A percentile compares a stretch with the other conserved stretches of the same genome.
These are phyloP conservation scores for Stercorarius parasiticus DNA, from an alignment of 2,113 vertebrate genomes.

Conservation along the genomic window DNA sequence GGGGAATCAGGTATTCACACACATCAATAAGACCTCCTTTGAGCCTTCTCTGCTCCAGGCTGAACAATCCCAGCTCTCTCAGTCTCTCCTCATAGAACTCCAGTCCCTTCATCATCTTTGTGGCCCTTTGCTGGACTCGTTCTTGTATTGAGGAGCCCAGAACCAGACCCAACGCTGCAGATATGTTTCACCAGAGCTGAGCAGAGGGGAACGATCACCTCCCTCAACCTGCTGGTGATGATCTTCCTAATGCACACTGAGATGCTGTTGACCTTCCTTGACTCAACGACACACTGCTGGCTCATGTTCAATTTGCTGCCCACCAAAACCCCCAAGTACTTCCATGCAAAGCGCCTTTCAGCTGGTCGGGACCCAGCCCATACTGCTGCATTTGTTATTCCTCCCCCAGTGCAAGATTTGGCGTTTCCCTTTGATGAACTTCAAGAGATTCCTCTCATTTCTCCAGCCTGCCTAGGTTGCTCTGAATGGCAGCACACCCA, in stretches of 20 bases:
- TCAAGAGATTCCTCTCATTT: not conserved
- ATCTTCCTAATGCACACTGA: not conserved
- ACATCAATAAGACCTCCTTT: not conserved
- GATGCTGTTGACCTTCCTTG: not conserved
- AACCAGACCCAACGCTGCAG: not conserved
- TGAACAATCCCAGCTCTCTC: not conserved
- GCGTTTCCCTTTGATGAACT: not conserved
- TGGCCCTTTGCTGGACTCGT: not conserved
- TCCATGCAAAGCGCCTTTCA: not conserved
- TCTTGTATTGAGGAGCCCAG: not conserved
- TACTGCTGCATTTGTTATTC: not conserved
- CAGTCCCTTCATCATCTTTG: not conserved
- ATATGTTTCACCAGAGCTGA: not conserved
- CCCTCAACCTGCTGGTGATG: not conserved
- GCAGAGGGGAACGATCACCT: not conserved
- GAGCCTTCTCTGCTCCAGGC: not conserved
- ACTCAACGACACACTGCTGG: not conserved
- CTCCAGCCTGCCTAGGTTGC: not conserved
- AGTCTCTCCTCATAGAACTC: not conserved
- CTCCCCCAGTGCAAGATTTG: not conserved
- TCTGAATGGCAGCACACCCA: not conserved
- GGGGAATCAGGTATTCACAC: not conserved
- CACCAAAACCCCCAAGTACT: not conserved
- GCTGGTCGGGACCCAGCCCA: not conserved
- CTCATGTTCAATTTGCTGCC: not conserved